Evolutionary conservation across 2,888 invertebrate species (phyloP).

Genomic region (Troides oblongomaculatus): DNA sequence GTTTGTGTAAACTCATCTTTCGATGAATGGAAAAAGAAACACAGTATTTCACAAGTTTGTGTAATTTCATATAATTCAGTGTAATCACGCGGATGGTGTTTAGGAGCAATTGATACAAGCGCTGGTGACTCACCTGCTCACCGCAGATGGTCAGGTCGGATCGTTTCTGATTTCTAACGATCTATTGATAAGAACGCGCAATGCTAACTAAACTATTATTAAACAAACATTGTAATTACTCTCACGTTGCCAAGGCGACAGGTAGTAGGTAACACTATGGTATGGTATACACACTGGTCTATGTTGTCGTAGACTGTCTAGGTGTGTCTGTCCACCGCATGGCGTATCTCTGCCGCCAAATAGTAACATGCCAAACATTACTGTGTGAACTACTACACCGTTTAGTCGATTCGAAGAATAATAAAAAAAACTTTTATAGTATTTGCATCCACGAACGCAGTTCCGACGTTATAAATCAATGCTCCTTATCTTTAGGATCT

Average conservation of each 20-base stretch:
- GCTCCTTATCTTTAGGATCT: no score
- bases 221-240: slow-evolving; percentile 20
- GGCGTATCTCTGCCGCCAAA: no score
- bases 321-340: no score
- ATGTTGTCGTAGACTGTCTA: no score
- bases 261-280: not conserved
- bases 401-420: no score
- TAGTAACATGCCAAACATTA: no score
- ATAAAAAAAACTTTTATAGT: no score
- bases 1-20: not conserved
- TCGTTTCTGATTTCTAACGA: slow-evolving; percentile 12
- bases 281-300: not conserved
- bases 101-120: not conserved
- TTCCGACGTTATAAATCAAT: no score
- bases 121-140: slow-evolving; percentile 2
- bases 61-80: slow-evolving; percentile 11
- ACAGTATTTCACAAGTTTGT: not conserved
- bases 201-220: slow-evolving; percentile 25
- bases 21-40: not conserved
- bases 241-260: slow-evolving; percentile 9
- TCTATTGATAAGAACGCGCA: slow-evolving; percentile 17
- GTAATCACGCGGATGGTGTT: slow-evolving; percentile 4
- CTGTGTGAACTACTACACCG: no score
- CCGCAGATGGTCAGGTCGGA: slow-evolving; percentile 18
- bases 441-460: no score